These are phyloP conservation scores for Synanthedon andrenaeformis DNA, from an alignment of 2,888 invertebrate genomes.

Conservation along the genomic window DNA sequence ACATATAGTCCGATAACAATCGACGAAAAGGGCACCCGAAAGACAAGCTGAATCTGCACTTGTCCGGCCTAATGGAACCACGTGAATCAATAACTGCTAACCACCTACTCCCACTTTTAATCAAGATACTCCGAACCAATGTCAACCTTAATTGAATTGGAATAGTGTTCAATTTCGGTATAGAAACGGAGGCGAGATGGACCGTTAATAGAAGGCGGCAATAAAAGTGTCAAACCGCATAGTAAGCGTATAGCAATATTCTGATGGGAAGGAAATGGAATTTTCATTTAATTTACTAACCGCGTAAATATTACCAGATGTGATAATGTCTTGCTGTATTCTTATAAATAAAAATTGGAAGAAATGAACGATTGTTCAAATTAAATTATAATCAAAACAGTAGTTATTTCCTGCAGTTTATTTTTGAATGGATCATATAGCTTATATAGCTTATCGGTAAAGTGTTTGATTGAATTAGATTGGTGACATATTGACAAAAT, in stretches of 20 bases:
- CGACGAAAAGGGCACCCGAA: constrained; percentile 9
- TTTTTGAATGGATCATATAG: too few relatives aligned
- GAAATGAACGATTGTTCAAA: too few relatives aligned
- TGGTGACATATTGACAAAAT: too few relatives aligned
- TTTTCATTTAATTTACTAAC: too few relatives aligned
- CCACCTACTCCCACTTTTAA: constrained; percentile 58
- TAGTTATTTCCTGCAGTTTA: too few relatives aligned
- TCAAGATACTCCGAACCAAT: constrained; percentile 15
- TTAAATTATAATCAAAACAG: too few relatives aligned
- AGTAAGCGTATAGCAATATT: not conserved
- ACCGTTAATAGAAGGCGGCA: constrained; percentile 7
- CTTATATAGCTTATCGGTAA: too few relatives aligned
- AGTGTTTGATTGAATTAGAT: too few relatives aligned
- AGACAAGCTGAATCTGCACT: constrained; percentile 15
- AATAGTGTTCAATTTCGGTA: not conserved
- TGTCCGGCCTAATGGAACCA: constrained; percentile 36
- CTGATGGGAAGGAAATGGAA: not conserved
- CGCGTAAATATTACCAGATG: too few relatives aligned
- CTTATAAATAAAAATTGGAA: too few relatives aligned
- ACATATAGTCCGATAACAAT: constrained; percentile 17
- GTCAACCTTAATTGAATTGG: not conserved
- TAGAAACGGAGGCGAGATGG: not conserved
- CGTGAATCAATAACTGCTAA: constrained; percentile 67
- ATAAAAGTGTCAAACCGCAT: constrained; percentile 19
- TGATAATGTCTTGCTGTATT: too few relatives aligned